Percentiles rank a stretch among this genome's conserved stretches.
These are phyloP conservation scores for Eueremaeus valkanovi DNA, from an alignment of 2,888 invertebrate species.

Conservation along the genomic window DNA sequence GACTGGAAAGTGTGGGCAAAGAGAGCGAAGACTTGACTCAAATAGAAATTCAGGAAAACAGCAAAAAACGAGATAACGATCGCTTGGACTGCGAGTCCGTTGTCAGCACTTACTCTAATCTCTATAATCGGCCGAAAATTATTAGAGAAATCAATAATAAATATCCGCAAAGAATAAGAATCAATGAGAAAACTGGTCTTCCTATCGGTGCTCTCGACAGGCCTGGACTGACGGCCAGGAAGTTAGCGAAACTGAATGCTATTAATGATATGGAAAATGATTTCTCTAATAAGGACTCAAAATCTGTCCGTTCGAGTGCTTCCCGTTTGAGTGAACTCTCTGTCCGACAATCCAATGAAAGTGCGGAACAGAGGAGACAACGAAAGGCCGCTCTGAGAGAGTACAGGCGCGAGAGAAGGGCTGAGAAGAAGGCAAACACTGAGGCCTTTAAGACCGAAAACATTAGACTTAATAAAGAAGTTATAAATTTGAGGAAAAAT, in stretches of 20 bases:
- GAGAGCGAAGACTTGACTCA: constrained; percentile 34
- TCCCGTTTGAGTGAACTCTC: constrained; percentile 49
- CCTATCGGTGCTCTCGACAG: constrained; percentile 15
- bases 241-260: constrained; percentile 38
- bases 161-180: constrained; percentile 16
- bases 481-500: constrained; percentile 65
- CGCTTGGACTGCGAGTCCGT: constrained; percentile 91
- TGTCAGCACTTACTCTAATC: constrained; percentile 80
- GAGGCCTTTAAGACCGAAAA: constrained; percentile 80
- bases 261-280: not conserved
- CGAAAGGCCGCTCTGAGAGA: constrained; percentile 75
- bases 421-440: constrained; percentile 75
- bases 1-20: not conserved
- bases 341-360: constrained; percentile 68
- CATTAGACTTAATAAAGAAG: constrained; percentile 71
- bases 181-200: constrained; percentile 37
- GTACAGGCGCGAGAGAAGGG: constrained; percentile 69
- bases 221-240: constrained; percentile 38
- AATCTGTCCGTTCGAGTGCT: constrained; percentile 15
- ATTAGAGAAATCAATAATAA: constrained; percentile 65
- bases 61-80: constrained; percentile 50
- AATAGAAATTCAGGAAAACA: constrained; percentile 40
- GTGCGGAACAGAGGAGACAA: constrained; percentile 70
- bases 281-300: not conserved
- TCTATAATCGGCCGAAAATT: constrained; percentile 85